Evolutionary conservation across 2,113 vertebrate genomes (phyloP).

Genomic region (Vidua macroura): DNA sequence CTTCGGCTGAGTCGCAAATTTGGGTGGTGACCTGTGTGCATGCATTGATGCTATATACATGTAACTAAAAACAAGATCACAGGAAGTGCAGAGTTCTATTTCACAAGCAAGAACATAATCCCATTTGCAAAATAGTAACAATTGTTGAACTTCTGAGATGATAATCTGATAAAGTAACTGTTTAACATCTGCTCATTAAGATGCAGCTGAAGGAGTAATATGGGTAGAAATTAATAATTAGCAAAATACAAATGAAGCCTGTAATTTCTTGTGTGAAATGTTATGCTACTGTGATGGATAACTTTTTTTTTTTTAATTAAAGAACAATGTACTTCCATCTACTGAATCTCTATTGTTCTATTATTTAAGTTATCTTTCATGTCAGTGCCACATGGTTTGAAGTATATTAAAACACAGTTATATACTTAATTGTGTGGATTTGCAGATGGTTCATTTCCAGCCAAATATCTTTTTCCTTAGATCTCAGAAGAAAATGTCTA

Average conservation of each 20-base stretch:
- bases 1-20: background rate
- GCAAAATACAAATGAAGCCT: slow-evolving; percentile 32
- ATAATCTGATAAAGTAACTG: background rate
- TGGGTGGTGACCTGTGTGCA: fast-evolving
- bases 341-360: slow-evolving; percentile 41
- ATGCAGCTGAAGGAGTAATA: slow-evolving; percentile 1
- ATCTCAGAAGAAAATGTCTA: slow-evolving; percentile 63
- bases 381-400: slow-evolving; percentile 41
- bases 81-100: background rate
- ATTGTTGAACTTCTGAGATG: background rate
- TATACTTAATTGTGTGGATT: slow-evolving; percentile 65
- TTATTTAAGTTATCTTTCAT: slow-evolving; percentile 64
- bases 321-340: slow-evolving; percentile 36
- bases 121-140: background rate
- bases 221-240: slow-evolving; percentile 44
- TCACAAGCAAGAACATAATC: background rate
- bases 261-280: slow-evolving; percentile 21
- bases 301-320: slow-evolving; percentile 48
- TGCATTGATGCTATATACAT: fast-evolving
- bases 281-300: background rate
- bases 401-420: slow-evolving; percentile 46
- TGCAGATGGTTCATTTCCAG: slow-evolving; percentile 67
- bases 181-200: slow-evolving; percentile 47
- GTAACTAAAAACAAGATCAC: background rate
- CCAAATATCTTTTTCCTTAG: slow-evolving; percentile 60